phyloP scores from a whole-genome alignment of 1,140 invertebrate species.

The Batillaria attramentaria region DNA sequence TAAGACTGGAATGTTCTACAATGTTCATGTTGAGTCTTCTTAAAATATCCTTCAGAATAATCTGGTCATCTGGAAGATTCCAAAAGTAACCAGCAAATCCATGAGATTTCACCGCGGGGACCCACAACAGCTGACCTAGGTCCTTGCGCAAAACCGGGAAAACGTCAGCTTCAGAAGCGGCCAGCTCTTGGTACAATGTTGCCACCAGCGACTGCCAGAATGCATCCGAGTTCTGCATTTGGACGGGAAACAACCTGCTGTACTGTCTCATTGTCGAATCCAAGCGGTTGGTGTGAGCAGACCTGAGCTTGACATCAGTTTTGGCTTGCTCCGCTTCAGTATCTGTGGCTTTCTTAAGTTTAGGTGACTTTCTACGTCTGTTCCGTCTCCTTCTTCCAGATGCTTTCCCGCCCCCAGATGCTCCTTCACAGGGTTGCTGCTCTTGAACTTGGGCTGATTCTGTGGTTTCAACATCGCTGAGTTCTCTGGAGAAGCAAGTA shows the following conservation, averaged over 20 bases:
- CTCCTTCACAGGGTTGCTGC: too few species aligned
- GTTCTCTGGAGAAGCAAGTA: constrained; percentile 2
- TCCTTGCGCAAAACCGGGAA: constrained; percentile 11
- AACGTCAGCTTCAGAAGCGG: background rate
- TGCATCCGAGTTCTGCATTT: background rate
- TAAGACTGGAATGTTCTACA: background rate
- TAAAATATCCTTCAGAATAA: background rate
- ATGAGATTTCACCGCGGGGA: background rate
- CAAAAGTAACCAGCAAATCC: constrained; percentile 20
- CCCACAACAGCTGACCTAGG: background rate
- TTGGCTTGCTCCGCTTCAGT: too few species aligned
- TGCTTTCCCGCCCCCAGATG: too few species aligned
- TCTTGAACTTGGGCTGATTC: too few species aligned
- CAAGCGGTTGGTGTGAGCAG: too few species aligned
- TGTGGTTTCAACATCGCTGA: too few species aligned
- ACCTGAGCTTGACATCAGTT: too few species aligned
- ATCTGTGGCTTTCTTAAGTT: too few species aligned
- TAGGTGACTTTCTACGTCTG: too few species aligned
- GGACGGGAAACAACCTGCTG: constrained; percentile 3
- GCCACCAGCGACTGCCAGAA: constrained; percentile 14
- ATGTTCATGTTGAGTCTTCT: constrained; percentile 23
- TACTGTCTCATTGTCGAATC: background rate
- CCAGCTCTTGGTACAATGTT: constrained; percentile 13
- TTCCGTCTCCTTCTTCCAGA: too few species aligned
- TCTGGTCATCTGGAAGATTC: too few species aligned